Evolutionary conservation across 2,888 invertebrate genomes (phyloP).

Genomic region (Leucophora obtusa): DNA sequence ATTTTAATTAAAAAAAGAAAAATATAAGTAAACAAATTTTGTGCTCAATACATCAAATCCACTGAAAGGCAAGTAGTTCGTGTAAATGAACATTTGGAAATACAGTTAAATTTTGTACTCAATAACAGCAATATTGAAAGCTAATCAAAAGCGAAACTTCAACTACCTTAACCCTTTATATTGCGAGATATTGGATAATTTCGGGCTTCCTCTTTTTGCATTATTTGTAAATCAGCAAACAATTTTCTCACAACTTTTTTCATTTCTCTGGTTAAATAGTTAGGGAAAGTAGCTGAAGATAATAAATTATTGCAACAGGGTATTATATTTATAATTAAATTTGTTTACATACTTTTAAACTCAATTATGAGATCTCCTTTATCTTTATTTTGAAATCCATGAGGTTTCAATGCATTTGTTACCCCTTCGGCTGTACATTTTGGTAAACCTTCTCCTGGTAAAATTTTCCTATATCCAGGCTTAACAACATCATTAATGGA

Average conservation of each 20-base stretch:
- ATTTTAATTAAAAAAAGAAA: not conserved
- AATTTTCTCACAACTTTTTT: constrained; percentile 74
- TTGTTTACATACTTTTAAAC: constrained; percentile 80
- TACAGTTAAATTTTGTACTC: not conserved
- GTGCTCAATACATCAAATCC: constrained; percentile 23
- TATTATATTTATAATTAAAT: not conserved
- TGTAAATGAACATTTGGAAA: not conserved
- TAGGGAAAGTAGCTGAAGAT: constrained; percentile 79
- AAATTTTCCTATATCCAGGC: constrained; percentile 84
- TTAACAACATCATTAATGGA: constrained; percentile 86
- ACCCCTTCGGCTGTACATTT: constrained; percentile 76
- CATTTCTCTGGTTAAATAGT: constrained; percentile 78
- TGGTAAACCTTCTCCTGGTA: constrained; percentile 87
- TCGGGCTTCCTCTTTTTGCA: constrained; percentile 74
- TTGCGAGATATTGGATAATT: not conserved
- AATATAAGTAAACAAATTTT: constrained; percentile 3
- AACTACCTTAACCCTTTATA: not conserved
- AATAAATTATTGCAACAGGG: not conserved
- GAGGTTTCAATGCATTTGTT: constrained; percentile 84
- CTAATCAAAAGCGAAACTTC: not conserved
- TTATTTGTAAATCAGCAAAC: constrained; percentile 74
- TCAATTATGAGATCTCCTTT: constrained; percentile 84
- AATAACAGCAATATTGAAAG: not conserved
- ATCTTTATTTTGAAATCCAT: constrained; percentile 80
- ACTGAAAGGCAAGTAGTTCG: not conserved